Conservation (phyloP, 2,888 invertebrate species). For the Stenotaenia linearis region DNA sequence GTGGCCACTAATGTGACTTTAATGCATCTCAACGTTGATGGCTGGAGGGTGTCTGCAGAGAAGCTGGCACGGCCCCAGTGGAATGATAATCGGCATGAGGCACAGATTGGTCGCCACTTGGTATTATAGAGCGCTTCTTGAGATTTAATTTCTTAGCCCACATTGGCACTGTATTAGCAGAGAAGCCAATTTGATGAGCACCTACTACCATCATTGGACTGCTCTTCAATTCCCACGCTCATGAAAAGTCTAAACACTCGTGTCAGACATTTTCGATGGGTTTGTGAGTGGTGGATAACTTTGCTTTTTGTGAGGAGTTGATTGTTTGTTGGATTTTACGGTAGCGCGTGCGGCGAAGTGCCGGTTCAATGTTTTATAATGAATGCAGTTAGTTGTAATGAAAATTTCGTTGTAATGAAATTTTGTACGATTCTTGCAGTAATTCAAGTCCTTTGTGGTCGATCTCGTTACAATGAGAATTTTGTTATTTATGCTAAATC, state of each 20-base stretch:
- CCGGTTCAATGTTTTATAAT: too few species aligned
- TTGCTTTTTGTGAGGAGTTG: too few species aligned
- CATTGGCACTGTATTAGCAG: neutral
- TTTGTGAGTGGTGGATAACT: neutral
- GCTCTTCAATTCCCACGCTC: neutral
- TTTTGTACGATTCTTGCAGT: too few species aligned
- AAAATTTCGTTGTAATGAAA: too few species aligned
- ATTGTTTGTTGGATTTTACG: too few species aligned
- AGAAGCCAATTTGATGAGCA: conserved; percentile 2
- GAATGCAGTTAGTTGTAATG: too few species aligned
- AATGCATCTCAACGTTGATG: conserved; percentile 26
- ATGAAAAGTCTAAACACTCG: neutral
- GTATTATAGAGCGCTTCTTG: conserved; percentile 13
- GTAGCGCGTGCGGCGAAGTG: too few species aligned
- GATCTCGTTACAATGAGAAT: too few species aligned
- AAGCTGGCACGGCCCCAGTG: conserved; percentile 11
- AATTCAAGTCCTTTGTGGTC: too few species aligned
- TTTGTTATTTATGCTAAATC: too few species aligned
- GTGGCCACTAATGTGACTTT: conserved; percentile 24
- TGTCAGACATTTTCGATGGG: neutral
- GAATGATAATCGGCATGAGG: conserved; percentile 24
- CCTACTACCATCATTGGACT: neutral
- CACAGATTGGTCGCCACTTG: conserved; percentile 24
- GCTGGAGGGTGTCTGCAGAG: neutral
- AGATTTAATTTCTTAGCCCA: conserved; percentile 19